Evolutionary conservation across 2,888 invertebrate genomes (phyloP).

Genomic region (Macaria notata): DNA sequence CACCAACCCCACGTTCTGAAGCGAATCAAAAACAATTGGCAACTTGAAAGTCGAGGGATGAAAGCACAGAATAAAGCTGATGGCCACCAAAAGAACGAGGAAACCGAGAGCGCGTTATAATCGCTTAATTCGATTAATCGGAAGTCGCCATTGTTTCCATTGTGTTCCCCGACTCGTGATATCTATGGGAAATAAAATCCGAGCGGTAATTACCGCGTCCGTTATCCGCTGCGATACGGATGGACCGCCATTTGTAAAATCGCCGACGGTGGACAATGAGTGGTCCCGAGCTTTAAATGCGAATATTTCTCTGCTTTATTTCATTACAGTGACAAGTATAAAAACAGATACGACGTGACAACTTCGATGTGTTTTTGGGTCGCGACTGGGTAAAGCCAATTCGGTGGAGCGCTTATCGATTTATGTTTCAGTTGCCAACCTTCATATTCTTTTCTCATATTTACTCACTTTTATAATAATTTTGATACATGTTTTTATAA

Average conservation of each 20-base stretch:
- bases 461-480: no score
- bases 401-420: no score
- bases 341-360: slow-evolving; percentile 9
- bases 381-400: neutral
- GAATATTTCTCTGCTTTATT: slow-evolving; percentile 20
- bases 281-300: slow-evolving; percentile 21
- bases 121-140: slow-evolving; percentile 47
- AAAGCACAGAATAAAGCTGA: slow-evolving; percentile 22
- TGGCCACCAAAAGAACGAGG: slow-evolving; percentile 31
- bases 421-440: no score
- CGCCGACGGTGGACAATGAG: slow-evolving; percentile 31
- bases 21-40: neutral
- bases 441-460: no score
- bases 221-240: slow-evolving; percentile 44
- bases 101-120: slow-evolving; percentile 34
- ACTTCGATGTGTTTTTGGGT: slow-evolving; percentile 5
- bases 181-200: slow-evolving; percentile 51
- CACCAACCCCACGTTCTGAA: no score
- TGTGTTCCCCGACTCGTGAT: slow-evolving; percentile 37
- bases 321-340: slow-evolving; percentile 8
- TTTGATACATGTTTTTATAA: no score
- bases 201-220: slow-evolving; percentile 43
- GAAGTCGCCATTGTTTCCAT: slow-evolving; percentile 37
- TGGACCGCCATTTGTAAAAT: slow-evolving; percentile 33
- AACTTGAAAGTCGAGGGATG: slow-evolving; percentile 8